Evolutionary conservation across 2,888 invertebrate species (phyloP).

Genomic region (Pandemis cinnamomeana): DNA sequence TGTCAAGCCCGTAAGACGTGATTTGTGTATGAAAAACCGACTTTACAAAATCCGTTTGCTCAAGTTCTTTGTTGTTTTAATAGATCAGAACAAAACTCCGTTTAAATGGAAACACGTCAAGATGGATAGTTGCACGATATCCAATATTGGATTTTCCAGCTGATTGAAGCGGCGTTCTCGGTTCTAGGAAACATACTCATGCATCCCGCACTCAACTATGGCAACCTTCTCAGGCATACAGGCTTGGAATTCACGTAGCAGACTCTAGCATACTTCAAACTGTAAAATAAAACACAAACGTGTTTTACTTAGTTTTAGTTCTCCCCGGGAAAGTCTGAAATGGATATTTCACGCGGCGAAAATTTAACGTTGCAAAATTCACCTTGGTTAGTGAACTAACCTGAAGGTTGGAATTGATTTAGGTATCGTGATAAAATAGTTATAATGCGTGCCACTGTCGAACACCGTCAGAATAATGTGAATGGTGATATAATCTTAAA

Average conservation of each 20-base stretch:
- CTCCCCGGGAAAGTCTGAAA: not conserved
- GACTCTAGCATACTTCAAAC: not conserved
- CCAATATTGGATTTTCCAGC: too few relatives aligned
- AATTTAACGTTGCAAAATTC: not conserved
- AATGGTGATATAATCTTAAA: slow-evolving; percentile 30
- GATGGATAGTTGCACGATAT: too few relatives aligned
- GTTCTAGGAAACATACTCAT: not conserved
- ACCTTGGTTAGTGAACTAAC: not conserved
- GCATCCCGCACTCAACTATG: not conserved
- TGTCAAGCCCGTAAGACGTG: too few relatives aligned
- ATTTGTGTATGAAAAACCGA: too few relatives aligned
- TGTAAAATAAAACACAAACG: slow-evolving; percentile 11
- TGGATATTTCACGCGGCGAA: not conserved
- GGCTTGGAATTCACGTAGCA: not conserved
- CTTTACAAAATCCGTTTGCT: too few relatives aligned
- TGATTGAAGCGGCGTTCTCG: too few relatives aligned
- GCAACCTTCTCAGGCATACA: not conserved
- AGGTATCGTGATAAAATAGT: slow-evolving; percentile 22
- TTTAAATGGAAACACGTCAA: too few relatives aligned
- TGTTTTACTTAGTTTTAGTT: slow-evolving; percentile 1
- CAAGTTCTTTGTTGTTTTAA: too few relatives aligned
- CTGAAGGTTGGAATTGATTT: not conserved
- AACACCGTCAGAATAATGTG: slow-evolving; percentile 29
- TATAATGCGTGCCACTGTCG: slow-evolving; percentile 22
- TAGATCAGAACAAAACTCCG: too few relatives aligned